A percentile compares a stretch with the other conserved stretches of the same genome.
phyloP scores from a whole-genome alignment of 1,140 invertebrate genomes.

The Hyposmocoma kahamanoa region DNA sequence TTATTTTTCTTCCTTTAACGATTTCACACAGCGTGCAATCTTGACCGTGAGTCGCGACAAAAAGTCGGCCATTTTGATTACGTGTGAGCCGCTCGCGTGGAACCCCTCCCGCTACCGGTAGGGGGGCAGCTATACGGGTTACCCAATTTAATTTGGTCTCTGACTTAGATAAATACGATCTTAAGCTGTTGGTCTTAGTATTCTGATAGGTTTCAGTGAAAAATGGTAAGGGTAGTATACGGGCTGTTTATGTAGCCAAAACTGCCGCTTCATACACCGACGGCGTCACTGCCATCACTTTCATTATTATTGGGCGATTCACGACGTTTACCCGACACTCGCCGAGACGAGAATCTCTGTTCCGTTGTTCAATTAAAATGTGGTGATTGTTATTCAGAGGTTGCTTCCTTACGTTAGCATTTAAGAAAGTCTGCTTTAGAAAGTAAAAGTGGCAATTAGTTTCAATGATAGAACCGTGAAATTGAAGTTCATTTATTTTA shows the following conservation, averaged over 20 bases:
- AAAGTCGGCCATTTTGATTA: constrained; percentile 64
- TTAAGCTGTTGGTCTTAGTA: background rate
- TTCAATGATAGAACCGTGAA: no score
- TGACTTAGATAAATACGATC: background rate
- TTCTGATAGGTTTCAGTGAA: constrained; percentile 18
- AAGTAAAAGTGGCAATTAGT: no score
- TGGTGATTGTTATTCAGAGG: constrained; percentile 41
- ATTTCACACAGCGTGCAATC: background rate
- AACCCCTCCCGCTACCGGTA: constrained; percentile 42
- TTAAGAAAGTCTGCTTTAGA: no score
- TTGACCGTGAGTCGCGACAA: constrained; percentile 14
- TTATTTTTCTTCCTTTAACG: background rate
- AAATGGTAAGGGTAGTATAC: constrained; percentile 44
- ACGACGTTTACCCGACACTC: constrained; percentile 63
- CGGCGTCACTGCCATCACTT: constrained; percentile 67
- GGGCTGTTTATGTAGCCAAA: constrained; percentile 71
- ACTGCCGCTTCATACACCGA: constrained; percentile 69
- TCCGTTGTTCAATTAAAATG: constrained; percentile 60
- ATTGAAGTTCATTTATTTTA: no score
- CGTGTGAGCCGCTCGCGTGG: constrained; percentile 45
- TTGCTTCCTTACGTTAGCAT: constrained; percentile 33
- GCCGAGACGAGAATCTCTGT: constrained; percentile 45
- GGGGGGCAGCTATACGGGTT: constrained; percentile 38
- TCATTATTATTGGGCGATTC: constrained; percentile 73
- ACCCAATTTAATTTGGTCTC: constrained; percentile 22